Evolutionary conservation across 2,888 invertebrate species (phyloP).

Genomic region (Pyralis farinalis): DNA sequence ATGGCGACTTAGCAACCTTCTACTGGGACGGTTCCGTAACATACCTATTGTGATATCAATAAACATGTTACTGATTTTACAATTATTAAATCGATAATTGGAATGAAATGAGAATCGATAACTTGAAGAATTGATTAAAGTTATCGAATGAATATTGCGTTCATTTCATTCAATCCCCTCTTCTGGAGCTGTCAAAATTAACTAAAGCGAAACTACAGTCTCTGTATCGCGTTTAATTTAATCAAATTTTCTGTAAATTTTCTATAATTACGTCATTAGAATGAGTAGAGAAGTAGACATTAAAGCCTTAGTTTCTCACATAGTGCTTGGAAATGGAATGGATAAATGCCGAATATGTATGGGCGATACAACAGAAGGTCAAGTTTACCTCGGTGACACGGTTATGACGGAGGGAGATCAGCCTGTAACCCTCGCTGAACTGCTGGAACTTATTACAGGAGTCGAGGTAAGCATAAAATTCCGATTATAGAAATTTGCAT

Average conservation of each 20-base stretch:
- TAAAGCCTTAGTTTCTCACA: constrained; percentile 69
- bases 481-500: constrained; percentile 14
- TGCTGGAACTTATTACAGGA: constrained; percentile 64
- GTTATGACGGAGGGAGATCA: constrained; percentile 70
- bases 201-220: neutral
- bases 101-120: too few relatives aligned
- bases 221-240: neutral
- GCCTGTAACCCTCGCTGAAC: constrained; percentile 60
- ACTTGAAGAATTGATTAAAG: too few relatives aligned
- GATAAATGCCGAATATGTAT: constrained; percentile 72
- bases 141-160: too few relatives aligned
- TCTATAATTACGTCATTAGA: constrained; percentile 20
- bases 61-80: too few relatives aligned
- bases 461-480: constrained; percentile 50
- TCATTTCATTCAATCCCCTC: too few relatives aligned
- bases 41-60: too few relatives aligned
- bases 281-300: constrained; percentile 67
- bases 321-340: constrained; percentile 64
- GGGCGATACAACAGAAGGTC: constrained; percentile 70
- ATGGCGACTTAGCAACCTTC: too few relatives aligned
- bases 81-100: too few relatives aligned
- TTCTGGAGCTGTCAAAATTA: constrained; percentile 9
- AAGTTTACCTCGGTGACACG: constrained; percentile 66
- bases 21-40: too few relatives aligned
- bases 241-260: too few relatives aligned